A percentile compares a stretch with the other conserved stretches of the same genome.
Evolutionary conservation across 2,888 invertebrate species (phyloP).

Genomic region (Hirtodrosophila trivittata): DNA sequence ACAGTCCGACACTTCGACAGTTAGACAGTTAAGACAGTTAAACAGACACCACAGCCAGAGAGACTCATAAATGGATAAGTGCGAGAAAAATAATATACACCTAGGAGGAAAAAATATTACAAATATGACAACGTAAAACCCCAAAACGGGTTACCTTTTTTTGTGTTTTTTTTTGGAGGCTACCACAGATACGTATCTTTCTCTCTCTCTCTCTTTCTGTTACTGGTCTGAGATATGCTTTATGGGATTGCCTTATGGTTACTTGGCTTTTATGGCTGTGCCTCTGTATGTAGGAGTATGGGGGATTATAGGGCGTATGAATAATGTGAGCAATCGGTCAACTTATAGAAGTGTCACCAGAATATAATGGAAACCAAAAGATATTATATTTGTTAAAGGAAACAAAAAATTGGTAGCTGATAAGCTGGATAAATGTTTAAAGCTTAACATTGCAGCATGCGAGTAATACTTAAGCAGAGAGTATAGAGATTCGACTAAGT

Average conservation of each 20-base stretch:
- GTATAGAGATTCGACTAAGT: too few relatives aligned
- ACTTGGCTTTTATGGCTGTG: conserved; percentile 3
- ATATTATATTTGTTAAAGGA: neutral
- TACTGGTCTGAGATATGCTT: conserved; percentile 39
- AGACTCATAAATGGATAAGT: conserved; percentile 67
- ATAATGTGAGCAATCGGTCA: conserved; percentile 12
- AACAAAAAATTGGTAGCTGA: neutral
- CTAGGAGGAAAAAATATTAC: conserved; percentile 49
- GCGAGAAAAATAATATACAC: conserved; percentile 40
- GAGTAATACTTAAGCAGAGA: too few relatives aligned
- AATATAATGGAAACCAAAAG: neutral
- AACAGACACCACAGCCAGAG: conserved; percentile 30
- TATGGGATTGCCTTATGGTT: conserved; percentile 16
- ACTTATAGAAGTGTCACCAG: neutral
- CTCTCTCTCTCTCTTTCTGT: conserved; percentile 4
- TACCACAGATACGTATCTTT: conserved; percentile 52
- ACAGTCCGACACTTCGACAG: conserved; percentile 16
- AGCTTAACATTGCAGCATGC: too few relatives aligned
- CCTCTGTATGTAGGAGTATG: neutral
- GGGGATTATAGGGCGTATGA: conserved; percentile 10
- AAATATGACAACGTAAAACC: conserved; percentile 42
- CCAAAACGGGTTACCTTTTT: conserved; percentile 64
- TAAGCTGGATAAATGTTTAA: too few relatives aligned
- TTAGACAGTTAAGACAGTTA: conserved; percentile 40
- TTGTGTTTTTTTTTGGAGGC: conserved; percentile 51